Evolutionary conservation across 1,140 invertebrate species (phyloP), one percentile per base, ranked within the genome.

Genomic region (Melanaphis sacchari): DNA sequence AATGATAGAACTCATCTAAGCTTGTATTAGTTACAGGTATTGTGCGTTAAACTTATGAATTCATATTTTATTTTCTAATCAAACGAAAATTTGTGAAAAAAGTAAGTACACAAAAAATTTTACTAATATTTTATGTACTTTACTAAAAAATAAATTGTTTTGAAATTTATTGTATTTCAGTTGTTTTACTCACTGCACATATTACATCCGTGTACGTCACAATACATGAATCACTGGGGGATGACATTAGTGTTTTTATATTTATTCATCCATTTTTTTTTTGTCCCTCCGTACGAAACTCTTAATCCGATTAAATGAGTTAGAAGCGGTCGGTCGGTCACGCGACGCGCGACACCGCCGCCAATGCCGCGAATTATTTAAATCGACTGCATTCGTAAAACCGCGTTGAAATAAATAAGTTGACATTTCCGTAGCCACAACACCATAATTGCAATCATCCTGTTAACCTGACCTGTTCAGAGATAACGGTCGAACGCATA

Each of bases 251-350:
- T 6, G 46, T 38, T 54, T n/a, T 76, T 18, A 59, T 76, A 1
- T n/a, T n/a, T 76, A 76, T 76, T n/a, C 2, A 4, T 59, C 7
- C 6, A 26, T 38, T 59, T 36, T 38, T 36, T 40, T 31, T 41
- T 41, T 66, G 24, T 90, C 26, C 54, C 11, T 59, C 89, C 38
- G 26, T 15, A 26, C 89, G 6, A 90, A 90, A 90, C 11, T 41
- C 52, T 66, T 90, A 59, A 59, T 90, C 89, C 88, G 88, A 89
- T 54, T 90, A 90, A 90, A 90, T 31, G 54, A 90, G 89, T 90
- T 90, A 90, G 89, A 38, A 36, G 66, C 89, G 89, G 89, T 66
- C 89, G 89, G n/a, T 59, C 54, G 89, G 54, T 41, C 89, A 66
- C 66, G 89, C 54, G 89, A 59, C 11, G 31, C 89, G 4, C 38